Base-by-base conservation (phyloP, 2,113 vertebrate species). In the Microtus montanus region DNA sequence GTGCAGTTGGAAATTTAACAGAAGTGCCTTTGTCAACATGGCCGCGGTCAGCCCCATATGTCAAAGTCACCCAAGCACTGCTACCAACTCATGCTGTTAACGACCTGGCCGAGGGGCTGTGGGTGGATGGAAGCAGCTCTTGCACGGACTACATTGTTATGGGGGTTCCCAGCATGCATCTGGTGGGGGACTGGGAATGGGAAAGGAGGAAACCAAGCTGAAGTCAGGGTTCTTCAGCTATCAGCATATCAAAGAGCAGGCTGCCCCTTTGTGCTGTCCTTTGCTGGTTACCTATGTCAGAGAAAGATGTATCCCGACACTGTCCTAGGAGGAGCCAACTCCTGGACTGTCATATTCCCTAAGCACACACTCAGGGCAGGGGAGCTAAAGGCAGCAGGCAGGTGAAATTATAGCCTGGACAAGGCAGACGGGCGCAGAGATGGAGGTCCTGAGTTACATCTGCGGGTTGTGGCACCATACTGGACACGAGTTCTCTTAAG, bases 311-410 rank as follows among this genome's bases (percentile, higher is more conserved):
- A 20, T 20, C 44, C 4, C 1, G 52, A 38, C 17, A 15, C 20
- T 41, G 58, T 92, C 52, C 35, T n/a, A 0, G 6, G 5, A 22
- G 2, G 20, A 49, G 63, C 41, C 17, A 41, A 13, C 28, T 80
- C n/a, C 74, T 58, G 47, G 33, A 35, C 26, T 6, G 0, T 17
- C 33, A 9, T 3, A 4, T 7, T 5, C 28, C 38, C 20, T 26
- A 52, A 30, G 7, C 49, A 75, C 82, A n/a, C 66, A 26, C 24
- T 30, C 15, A 33, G 24, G 58, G 28, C 5, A 28, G 64, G 28
- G 0, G 22, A 35, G n/a, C 30, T 14, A 3, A 17, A 10, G 35
- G 22, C 0, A 1, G 3, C 52, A 52, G 63, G 47, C 73, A 38
- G 47, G 20, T 9, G 22, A 26, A 8, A 61, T 2, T 28, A 30